These are phyloP conservation scores for Hippopotamus amphibius DNA, from an alignment of 2,113 vertebrate species.

Conservation along the genomic window DNA sequence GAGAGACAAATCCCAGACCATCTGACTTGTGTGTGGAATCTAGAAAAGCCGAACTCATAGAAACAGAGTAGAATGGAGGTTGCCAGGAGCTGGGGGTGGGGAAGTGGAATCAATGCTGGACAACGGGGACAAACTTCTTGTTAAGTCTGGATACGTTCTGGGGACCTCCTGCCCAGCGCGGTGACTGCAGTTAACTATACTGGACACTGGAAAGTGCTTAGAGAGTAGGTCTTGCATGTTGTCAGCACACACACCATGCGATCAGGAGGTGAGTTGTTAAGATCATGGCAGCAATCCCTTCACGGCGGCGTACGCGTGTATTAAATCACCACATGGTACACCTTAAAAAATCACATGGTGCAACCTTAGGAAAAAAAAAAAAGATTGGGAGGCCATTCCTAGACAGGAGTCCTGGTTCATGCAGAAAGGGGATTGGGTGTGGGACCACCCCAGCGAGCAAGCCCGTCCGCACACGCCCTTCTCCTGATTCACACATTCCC, in stretches of 20 bases:
- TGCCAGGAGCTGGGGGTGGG: neutral
- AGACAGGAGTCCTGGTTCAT: neutral
- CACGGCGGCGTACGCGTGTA: rapidly evolving
- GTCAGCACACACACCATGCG: neutral
- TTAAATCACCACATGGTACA: neutral
- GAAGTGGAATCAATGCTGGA: neutral
- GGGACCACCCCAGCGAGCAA: too few relatives aligned
- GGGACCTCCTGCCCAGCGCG: rapidly evolving
- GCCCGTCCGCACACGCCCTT: neutral
- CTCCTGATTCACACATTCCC: neutral
- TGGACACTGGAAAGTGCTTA: neutral
- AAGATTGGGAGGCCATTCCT: neutral
- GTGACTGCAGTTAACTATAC: rapidly evolving
- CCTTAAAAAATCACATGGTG: neutral
- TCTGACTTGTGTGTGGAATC: neutral
- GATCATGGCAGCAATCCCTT: rapidly evolving
- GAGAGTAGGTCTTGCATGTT: neutral
- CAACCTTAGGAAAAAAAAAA: neutral
- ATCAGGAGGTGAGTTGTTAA: neutral
- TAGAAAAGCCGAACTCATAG: neutral
- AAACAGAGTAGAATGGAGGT: neutral
- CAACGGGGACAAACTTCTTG: neutral
- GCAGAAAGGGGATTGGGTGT: neutral
- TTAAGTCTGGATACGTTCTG: neutral
- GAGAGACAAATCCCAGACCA: rapidly evolving